Evolutionary conservation across 2,113 vertebrate species (phyloP).

Genomic region (Charadrius vociferus): DNA sequence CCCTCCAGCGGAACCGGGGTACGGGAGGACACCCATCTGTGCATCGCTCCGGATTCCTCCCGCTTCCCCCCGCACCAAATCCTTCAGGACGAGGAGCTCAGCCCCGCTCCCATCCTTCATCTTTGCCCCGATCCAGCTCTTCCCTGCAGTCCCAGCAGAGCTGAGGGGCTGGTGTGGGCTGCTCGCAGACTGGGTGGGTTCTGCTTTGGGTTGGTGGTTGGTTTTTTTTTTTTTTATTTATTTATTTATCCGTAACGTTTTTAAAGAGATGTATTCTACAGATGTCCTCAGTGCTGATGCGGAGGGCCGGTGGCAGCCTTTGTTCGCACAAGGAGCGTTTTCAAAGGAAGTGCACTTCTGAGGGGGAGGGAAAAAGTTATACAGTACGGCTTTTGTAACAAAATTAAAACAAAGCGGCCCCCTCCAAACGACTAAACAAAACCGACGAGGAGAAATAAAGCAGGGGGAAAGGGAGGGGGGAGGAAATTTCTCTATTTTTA

Average conservation of each 20-base stretch:
- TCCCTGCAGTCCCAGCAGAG: conserved; percentile 27
- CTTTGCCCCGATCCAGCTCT: conserved; percentile 37
- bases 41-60: not conserved
- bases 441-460: not conserved
- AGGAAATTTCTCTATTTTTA: not conserved
- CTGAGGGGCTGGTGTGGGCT: conserved; percentile 60
- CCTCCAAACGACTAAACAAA: not conserved
- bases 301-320: conserved; percentile 73
- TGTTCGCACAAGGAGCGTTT: conserved; percentile 68
- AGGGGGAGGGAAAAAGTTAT: conserved; percentile 50
- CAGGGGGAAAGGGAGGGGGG: not conserved
- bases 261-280: not conserved
- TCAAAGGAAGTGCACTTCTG: conserved; percentile 62
- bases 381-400: conserved; percentile 58
- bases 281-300: conserved; percentile 11
- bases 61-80: not conserved
- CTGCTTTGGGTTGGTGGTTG: not conserved
- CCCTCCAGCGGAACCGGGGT: not conserved
- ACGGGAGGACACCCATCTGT: too few relatives aligned
- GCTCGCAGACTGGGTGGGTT: conserved; percentile 69
- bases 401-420: conserved; percentile 26
- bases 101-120: conserved; percentile 35
- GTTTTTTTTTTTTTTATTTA: not conserved
- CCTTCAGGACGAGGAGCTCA: not conserved
- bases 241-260: conserved; percentile 32